Evolutionary conservation across 2,113 vertebrate species (phyloP).

Genomic region (Nestor notabilis): DNA sequence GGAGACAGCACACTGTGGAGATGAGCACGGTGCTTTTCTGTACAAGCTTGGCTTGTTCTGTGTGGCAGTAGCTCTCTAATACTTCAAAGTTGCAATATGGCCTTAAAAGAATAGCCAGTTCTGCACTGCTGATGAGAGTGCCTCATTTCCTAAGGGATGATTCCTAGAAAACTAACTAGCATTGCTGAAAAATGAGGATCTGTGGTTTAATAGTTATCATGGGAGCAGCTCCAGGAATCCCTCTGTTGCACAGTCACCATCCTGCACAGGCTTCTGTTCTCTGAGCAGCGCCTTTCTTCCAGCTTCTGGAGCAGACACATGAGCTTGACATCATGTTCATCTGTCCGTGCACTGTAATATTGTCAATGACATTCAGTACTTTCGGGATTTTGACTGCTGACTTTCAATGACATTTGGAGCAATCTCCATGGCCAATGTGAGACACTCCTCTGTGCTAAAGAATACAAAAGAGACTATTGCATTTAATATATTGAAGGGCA

Average conservation of each 20-base stretch:
- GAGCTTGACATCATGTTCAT: neutral
- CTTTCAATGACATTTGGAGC: constrained; percentile 46
- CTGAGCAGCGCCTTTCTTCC: neutral
- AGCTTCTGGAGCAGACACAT: neutral
- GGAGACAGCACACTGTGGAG: fast-evolving
- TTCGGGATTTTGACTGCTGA: neutral
- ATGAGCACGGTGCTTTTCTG: fast-evolving
- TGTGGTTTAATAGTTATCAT: neutral
- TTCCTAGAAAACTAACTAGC: constrained; percentile 5
- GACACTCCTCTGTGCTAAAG: neutral
- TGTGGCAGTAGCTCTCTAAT: neutral
- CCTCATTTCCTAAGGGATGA: neutral
- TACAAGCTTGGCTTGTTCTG: fast-evolving
- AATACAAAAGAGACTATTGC: constrained; percentile 4
- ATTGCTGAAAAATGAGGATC: neutral
- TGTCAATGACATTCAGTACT: constrained; percentile 5
- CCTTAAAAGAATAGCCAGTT: neutral
- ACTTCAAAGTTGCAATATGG: fast-evolving
- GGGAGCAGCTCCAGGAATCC: constrained; percentile 12
- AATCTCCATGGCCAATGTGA: constrained; percentile 13
- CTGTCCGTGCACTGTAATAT: neutral
- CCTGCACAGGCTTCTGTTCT: neutral
- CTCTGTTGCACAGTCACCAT: neutral
- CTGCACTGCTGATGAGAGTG: neutral
- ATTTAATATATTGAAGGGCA: neutral